Conservation (phyloP, 2,113 vertebrate species). For the Eulemur rufifrons region DNA sequence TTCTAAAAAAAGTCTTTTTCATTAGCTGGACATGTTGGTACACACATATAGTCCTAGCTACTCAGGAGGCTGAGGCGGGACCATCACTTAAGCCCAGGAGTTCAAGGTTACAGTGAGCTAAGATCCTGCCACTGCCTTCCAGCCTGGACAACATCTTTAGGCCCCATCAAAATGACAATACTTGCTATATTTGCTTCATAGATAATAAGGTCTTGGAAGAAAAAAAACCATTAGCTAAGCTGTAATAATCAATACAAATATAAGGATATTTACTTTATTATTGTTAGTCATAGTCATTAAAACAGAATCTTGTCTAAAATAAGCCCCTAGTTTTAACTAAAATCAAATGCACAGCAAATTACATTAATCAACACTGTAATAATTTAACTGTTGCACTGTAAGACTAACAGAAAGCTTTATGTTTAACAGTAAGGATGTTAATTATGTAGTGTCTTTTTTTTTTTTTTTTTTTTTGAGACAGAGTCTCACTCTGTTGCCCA, state of each 20-base stretch:
- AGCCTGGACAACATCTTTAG: neutral
- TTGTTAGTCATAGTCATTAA: neutral
- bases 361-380: neutral
- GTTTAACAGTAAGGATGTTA: neutral
- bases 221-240: neutral
- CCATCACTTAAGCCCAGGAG: too few species aligned
- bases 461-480: too few species aligned
- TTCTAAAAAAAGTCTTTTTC: too few species aligned
- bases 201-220: neutral
- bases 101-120: too few species aligned
- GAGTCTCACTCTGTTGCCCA: too few species aligned
- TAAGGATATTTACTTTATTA: slow-evolving; percentile 34
- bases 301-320: neutral
- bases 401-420: neutral
- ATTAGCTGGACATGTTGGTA: too few species aligned
- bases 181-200: neutral
- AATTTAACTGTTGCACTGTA: neutral
- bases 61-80: too few species aligned
- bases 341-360: slow-evolving; percentile 3
- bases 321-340: slow-evolving; percentile 22
- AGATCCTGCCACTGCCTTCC: too few species aligned
- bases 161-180: slow-evolving; percentile 16
- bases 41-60: too few species aligned
- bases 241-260: neutral
- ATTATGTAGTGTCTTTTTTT: slow-evolving; percentile 1